phyloP scores from a whole-genome alignment of 2,797 vertebrate genomes.

The Chiroxiphia lanceolata region DNA sequence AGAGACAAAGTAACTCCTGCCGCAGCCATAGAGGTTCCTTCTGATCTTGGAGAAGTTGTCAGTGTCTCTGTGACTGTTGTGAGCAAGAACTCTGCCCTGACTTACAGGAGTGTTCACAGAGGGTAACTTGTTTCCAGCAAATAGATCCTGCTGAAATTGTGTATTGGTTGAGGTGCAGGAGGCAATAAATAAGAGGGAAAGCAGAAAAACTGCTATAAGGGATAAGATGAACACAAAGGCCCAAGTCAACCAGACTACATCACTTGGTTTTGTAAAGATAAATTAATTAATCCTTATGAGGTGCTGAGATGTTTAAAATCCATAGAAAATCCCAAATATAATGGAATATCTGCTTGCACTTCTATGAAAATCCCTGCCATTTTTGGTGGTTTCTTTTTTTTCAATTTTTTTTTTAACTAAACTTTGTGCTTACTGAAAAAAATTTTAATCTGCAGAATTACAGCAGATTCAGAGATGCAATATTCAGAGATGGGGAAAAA shows the following conservation, averaged over 20 bases:
- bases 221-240: not conserved
- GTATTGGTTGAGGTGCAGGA: not conserved
- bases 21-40: not conserved
- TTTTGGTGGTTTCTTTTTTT: not conserved
- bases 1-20: not conserved
- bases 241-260: not conserved
- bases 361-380: not conserved
- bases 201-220: not conserved
- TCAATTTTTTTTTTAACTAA: not conserved
- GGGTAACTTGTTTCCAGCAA: not conserved
- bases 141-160: not conserved
- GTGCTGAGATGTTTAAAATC: conserved; percentile 9
- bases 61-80: not conserved
- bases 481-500: not conserved
- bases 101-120: not conserved
- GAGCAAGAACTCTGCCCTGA: not conserved
- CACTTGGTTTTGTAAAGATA: not conserved
- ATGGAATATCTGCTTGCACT: not conserved
- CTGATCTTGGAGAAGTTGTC: not conserved
- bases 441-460: not conserved
- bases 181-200: not conserved
- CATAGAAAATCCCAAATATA: not conserved
- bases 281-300: conserved; percentile 3
- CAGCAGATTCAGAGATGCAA: too few relatives aligned
- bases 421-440: not conserved